Evolutionary conservation across 1,140 invertebrate species (phyloP).

Genomic region (Neodiprion virginianus): DNA sequence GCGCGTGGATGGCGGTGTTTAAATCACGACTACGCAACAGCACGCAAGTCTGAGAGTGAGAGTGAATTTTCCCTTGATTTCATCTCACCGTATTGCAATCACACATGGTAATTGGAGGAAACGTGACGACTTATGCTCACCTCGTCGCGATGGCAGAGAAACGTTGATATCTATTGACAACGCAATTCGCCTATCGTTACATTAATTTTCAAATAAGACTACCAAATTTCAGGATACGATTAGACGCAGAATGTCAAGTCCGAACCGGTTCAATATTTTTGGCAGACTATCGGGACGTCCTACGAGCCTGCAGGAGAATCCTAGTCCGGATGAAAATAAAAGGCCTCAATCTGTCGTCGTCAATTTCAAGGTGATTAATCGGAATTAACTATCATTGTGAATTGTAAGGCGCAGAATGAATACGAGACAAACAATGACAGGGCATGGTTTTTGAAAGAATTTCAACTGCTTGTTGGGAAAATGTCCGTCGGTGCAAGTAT

Average conservation of each 20-base stretch:
- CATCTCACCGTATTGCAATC: no score
- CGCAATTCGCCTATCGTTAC: no score
- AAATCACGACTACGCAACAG: background rate
- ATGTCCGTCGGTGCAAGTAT: conserved; percentile 8
- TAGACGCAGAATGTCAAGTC: background rate
- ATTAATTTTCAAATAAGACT: background rate
- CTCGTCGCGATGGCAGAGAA: no score
- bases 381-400: no score
- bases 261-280: conserved; percentile 8
- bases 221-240: background rate
- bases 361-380: conserved; percentile 31
- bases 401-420: background rate
- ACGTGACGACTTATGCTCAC: no score
- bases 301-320: conserved; percentile 23
- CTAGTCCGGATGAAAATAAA: conserved; percentile 23
- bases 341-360: conserved; percentile 27
- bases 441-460: conserved; percentile 6
- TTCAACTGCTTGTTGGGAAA: background rate
- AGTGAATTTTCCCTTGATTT: no score
- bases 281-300: conserved; percentile 35
- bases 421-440: no score
- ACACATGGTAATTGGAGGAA: no score
- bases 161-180: no score
- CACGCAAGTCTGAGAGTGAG: background rate
- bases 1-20: conserved; percentile 33